Evolutionary conservation across 2,888 invertebrate genomes (phyloP), one percentile per base, ranked within the genome.

Genomic region (Habrosyne pyritoides): DNA sequence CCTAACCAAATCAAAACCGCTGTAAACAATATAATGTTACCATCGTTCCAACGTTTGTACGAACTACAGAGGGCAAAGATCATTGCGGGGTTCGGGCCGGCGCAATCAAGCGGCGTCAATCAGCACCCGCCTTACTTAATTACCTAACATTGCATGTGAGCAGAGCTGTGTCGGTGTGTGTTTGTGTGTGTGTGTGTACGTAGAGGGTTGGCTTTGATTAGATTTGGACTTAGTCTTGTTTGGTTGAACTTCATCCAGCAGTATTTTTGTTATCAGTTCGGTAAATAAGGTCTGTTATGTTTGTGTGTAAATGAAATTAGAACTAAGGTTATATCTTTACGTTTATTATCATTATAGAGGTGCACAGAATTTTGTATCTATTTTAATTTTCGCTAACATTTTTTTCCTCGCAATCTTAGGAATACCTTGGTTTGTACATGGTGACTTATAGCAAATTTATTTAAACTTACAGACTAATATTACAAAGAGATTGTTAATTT

Each of bases 31-130:
- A 33, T 33, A 33, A 33, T 5, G 12, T 4, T 6, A 5, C 33
- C 1, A 30, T 1, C 3, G n/a, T 33, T n/a, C 33, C 33, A 30
- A 10, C 14, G 18, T 42, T 18, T 42, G 51, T 52, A 60, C 54
- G 57, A 52, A 53, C 36, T 59, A 59, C 62, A 57, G 52, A 66
- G 66, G 67, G 69, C 59, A 71, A 71, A 79, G 79, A 79, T 80
- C 81, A 79, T 66, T 66, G 71, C 59, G 62, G 61, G 61, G 73
- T 66, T 69, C 67, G 71, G 75, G 73, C 60, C 66, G 67, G 64
- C 63, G 77, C 82, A 83, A 84, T 84, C 84, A 81, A 69, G 67
- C 78, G 77, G 75, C 77, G 83, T 83, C 84, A 84, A 79, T 83
- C 82, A 73, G 68, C 65, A 55, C 72, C 64, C 64, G 72, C 77